Conservation (phyloP, 2,113 vertebrate species). For the Scytalopus superciliaris region DNA sequence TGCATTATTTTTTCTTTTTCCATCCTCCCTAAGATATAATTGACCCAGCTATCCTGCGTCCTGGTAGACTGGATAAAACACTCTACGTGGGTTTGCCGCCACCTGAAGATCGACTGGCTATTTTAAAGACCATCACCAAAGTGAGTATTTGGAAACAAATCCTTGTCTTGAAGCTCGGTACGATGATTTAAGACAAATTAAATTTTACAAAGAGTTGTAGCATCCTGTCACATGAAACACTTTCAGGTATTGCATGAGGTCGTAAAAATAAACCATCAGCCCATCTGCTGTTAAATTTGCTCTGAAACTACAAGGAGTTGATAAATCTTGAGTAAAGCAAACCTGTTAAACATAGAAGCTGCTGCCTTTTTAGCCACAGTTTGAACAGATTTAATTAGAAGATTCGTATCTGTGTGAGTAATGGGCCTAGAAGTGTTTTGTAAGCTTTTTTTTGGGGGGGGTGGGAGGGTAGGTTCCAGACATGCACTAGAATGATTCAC, state of each 20-base stretch:
- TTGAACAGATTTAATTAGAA: conserved; percentile 26
- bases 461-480: background rate
- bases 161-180: background rate
- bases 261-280: background rate
- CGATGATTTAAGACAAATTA: background rate
- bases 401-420: background rate
- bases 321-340: background rate
- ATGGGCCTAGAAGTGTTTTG: background rate
- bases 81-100: conserved; percentile 93
- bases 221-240: background rate
- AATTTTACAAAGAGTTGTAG: background rate
- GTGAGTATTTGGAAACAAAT: conserved; percentile 70
- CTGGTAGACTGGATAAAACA: conserved; percentile 93
- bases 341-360: background rate
- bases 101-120: conserved; percentile 86
- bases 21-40: conserved; percentile 83
- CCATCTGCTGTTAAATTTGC: background rate
- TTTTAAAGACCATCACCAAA: conserved; percentile 92
- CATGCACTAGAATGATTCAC: background rate
- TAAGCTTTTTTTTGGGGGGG: background rate
- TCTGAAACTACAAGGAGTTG: background rate
- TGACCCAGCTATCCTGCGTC: conserved; percentile 91
- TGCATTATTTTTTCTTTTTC: background rate
- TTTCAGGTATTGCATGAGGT: background rate
- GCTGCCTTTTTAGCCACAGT: background rate